phyloP scores from a whole-genome alignment of 2,888 invertebrate genomes.

The Helicoverpa assulta region DNA sequence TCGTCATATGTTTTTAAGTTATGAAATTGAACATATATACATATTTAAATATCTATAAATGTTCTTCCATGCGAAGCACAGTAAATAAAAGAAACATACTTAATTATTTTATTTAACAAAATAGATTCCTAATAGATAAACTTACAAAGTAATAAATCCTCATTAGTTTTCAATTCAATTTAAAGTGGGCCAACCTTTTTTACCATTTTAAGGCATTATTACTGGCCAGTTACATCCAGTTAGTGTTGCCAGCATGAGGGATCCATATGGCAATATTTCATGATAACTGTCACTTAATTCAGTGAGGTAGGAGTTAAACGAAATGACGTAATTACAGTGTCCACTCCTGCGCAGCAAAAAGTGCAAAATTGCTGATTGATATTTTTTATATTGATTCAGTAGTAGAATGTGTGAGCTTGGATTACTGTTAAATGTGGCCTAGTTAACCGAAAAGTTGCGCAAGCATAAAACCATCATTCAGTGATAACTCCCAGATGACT shows the following conservation, averaged over 20 bases:
- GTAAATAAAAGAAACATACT: no score
- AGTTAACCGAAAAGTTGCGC: no score
- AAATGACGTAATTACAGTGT: conserved; percentile 23
- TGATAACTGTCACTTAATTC: conserved; percentile 56
- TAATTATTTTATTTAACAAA: not conserved
- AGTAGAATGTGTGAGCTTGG: no score
- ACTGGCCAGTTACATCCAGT: conserved; percentile 18
- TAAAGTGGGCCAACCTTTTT: conserved; percentile 19
- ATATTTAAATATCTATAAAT: not conserved
- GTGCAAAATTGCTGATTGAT: not conserved
- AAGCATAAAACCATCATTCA: no score
- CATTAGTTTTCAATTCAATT: conserved; percentile 40
- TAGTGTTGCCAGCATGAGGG: not conserved
- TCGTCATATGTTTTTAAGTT: conserved; percentile 17
- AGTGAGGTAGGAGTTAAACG: conserved; percentile 34
- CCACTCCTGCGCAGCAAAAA: conserved; percentile 15
- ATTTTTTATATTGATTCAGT: not conserved
- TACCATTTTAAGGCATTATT: conserved; percentile 51
- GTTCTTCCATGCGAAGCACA: not conserved
- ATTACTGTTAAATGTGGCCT: no score
- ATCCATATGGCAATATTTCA: conserved; percentile 47
- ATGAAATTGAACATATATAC: not conserved
- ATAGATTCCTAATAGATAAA: conserved; percentile 34
- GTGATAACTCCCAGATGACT: no score
- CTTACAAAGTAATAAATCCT: conserved; percentile 36